Conservation (phyloP, 2,113 vertebrate species). For the Sorex fumeus region DNA sequence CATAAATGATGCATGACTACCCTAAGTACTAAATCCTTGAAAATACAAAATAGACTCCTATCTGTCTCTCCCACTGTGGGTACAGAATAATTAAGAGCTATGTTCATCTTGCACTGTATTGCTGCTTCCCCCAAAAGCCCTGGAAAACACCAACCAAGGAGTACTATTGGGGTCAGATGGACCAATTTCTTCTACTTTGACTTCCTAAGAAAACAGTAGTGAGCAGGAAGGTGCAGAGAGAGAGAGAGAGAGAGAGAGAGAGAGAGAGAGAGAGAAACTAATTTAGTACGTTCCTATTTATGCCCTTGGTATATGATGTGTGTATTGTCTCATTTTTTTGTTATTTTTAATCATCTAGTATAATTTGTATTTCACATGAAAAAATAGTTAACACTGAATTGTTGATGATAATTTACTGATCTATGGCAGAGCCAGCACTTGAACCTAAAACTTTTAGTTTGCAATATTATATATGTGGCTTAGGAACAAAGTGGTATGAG, state of each 20-base stretch:
- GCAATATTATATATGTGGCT: too few species aligned
- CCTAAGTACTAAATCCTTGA: background rate
- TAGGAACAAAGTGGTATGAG: too few species aligned
- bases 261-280: background rate
- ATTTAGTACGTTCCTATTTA: background rate
- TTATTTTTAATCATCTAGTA: background rate
- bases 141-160: fast-evolving
- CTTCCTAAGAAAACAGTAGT: conserved; percentile 31
- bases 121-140: background rate
- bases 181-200: background rate
- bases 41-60: background rate
- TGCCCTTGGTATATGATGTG: background rate
- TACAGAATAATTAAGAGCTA: background rate
- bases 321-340: background rate
- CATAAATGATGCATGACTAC: background rate
- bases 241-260: background rate
- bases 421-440: background rate
- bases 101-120: fast-evolving
- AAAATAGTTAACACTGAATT: background rate
- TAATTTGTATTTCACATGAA: background rate
- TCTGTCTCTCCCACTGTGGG: background rate
- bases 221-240: background rate
- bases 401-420: background rate
- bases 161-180: background rate
- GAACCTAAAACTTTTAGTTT: background rate